Percentiles rank a stretch among this genome's conserved stretches.
These are phyloP conservation scores for Etheostoma perlongum DNA, from an alignment of 2,797 vertebrate species.

Conservation along the genomic window DNA sequence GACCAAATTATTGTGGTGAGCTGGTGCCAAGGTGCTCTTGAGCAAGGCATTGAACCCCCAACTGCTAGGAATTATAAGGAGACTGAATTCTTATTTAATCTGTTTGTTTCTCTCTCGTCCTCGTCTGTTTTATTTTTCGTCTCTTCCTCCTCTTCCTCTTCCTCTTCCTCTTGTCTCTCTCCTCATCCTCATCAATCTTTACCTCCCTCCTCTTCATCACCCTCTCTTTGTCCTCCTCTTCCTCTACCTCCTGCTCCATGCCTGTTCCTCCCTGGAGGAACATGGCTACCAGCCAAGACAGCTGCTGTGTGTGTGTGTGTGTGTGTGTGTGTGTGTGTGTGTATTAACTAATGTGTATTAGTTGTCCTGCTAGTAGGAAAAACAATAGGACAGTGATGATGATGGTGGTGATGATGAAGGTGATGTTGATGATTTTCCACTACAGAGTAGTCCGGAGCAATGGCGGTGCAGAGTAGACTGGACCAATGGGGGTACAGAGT, in stretches of 20 bases:
- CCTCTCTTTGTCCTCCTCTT: conserved; percentile 32
- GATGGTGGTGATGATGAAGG: conserved; percentile 68
- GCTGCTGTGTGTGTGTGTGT: conserved; percentile 83
- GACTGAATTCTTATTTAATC: too few species aligned
- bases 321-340: neutral
- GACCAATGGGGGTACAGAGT: too few species aligned
- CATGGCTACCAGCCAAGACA: conserved; percentile 95
- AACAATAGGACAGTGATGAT: conserved; percentile 86
- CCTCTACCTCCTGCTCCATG: conserved; percentile 58
- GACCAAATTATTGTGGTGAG: too few species aligned
- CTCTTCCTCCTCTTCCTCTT: neutral
- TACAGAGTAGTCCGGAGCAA: too few species aligned
- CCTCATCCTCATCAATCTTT: conserved; percentile 18
- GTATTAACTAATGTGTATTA: conserved; percentile 30
- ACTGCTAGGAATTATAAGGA: too few species aligned
- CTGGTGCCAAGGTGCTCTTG: too few species aligned
- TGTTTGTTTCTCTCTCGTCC: too few species aligned
- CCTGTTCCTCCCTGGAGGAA: conserved; percentile 81
- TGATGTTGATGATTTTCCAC: conserved; percentile 2
- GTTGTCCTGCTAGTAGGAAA: conserved; percentile 73
- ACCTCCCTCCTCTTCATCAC: conserved; percentile 45
- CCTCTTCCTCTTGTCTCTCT: neutral
- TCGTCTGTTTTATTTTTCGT: neutral
- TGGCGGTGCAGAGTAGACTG: too few species aligned
- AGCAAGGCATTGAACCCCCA: too few species aligned